These are phyloP conservation scores for Leptinotarsa texana DNA, from an alignment of 1,140 invertebrate species.

Conservation along the genomic window DNA sequence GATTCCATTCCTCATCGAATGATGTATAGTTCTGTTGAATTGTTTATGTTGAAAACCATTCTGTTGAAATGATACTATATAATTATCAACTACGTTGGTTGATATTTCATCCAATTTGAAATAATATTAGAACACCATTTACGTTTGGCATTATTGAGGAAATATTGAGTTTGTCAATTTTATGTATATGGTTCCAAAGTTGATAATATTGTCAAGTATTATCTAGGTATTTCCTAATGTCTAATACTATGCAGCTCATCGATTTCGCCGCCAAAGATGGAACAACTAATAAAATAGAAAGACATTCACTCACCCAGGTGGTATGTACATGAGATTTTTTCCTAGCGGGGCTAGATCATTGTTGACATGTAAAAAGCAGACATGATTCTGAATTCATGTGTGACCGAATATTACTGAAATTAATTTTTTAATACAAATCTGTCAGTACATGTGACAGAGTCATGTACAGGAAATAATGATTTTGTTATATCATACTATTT, in stretches of 20 bases:
- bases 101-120: neutral
- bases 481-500: too few relatives aligned
- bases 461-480: too few relatives aligned
- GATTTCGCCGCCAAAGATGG: neutral
- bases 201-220: neutral
- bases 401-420: too few relatives aligned
- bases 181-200: neutral
- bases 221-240: neutral
- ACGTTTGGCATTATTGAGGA: neutral
- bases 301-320: too few relatives aligned
- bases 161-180: neutral
- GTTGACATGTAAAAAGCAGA: too few relatives aligned
- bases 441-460: too few relatives aligned
- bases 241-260: neutral
- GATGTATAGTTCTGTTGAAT: neutral
- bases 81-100: neutral
- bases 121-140: neutral
- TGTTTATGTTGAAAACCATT: neutral
- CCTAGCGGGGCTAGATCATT: too few relatives aligned
- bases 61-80: slow-evolving; percentile 7
- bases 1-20: too few relatives aligned
- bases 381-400: too few relatives aligned
- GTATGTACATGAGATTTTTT: too few relatives aligned
- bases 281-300: neutral
- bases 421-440: too few relatives aligned